Percentiles rank a stretch among this genome's conserved stretches.
These are phyloP conservation scores for Dromius quadrimaculatus DNA, from an alignment of 2,888 invertebrate species.

Conservation along the genomic window DNA sequence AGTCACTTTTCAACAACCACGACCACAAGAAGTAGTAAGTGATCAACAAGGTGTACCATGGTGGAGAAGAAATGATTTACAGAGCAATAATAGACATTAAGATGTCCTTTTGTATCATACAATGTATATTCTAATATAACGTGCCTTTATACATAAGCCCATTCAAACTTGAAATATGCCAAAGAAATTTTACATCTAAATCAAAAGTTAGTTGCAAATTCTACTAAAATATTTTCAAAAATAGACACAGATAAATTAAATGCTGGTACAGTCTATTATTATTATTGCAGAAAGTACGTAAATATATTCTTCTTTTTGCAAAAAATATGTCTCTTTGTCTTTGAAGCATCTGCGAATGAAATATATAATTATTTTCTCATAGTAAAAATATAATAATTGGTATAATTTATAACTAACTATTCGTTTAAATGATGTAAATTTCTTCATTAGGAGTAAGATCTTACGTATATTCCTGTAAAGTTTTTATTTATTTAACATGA, in stretches of 20 bases:
- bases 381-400: too few species aligned
- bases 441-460: too few species aligned
- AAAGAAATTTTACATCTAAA: background rate
- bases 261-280: too few species aligned
- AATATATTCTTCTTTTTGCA: background rate
- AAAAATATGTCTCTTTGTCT: background rate
- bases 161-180: too few species aligned
- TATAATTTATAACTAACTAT: too few species aligned
- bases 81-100: slow-evolving; percentile 39
- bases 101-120: background rate
- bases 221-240: background rate
- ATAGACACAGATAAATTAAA: too few species aligned
- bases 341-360: too few species aligned
- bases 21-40: slow-evolving; percentile 46
- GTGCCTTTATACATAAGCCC: background rate
- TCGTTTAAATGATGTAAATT: too few species aligned
- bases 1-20: slow-evolving; percentile 39
- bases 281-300: background rate
- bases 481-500: too few species aligned
- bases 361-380: too few species aligned
- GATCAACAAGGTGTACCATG: slow-evolving; percentile 66
- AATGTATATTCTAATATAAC: slow-evolving; percentile 7
- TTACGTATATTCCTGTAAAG: too few species aligned
- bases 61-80: slow-evolving; percentile 65
- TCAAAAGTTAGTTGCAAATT: background rate